A percentile compares a stretch with the other conserved stretches of the same genome.
These are phyloP conservation scores for Bembecia ichneumoniformis DNA, from an alignment of 2,888 invertebrate genomes.

Conservation along the genomic window DNA sequence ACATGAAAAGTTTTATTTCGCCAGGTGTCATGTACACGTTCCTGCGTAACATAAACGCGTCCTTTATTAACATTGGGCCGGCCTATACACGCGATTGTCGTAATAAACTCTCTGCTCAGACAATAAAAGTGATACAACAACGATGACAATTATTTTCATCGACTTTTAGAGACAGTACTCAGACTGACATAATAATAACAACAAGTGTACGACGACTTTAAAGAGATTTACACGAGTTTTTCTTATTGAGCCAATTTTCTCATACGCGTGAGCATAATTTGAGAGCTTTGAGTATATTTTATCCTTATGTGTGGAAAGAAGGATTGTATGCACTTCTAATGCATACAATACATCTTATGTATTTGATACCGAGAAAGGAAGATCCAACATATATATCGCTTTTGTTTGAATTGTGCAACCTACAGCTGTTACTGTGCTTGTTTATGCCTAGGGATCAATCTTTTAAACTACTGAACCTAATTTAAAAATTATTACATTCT, in stretches of 20 bases:
- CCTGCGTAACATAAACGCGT: slow-evolving; percentile 35
- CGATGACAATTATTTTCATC: no score
- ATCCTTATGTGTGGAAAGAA: slow-evolving; percentile 65
- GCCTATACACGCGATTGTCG: neutral
- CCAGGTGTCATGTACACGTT: slow-evolving; percentile 41
- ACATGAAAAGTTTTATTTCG: slow-evolving; percentile 44
- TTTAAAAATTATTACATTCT: no score
- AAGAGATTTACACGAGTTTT: slow-evolving; percentile 65
- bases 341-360: slow-evolving; percentile 44
- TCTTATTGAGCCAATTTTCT: slow-evolving; percentile 71
- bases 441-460: no score
- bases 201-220: slow-evolving; percentile 54
- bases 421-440: slow-evolving; percentile 6
- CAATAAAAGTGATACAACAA: no score
- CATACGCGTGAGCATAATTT: slow-evolving; percentile 67
- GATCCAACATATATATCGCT: slow-evolving; percentile 44
- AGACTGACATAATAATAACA: slow-evolving; percentile 7
- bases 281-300: slow-evolving; percentile 17
- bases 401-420: slow-evolving; percentile 41
- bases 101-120: neutral
- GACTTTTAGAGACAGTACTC: no score
- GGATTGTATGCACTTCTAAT: slow-evolving; percentile 63
- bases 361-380: slow-evolving; percentile 41
- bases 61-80: slow-evolving; percentile 26
- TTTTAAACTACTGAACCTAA: no score